Evolutionary conservation across 1,140 invertebrate species (phyloP).

Genomic region (Acromyrmex heyeri): DNA sequence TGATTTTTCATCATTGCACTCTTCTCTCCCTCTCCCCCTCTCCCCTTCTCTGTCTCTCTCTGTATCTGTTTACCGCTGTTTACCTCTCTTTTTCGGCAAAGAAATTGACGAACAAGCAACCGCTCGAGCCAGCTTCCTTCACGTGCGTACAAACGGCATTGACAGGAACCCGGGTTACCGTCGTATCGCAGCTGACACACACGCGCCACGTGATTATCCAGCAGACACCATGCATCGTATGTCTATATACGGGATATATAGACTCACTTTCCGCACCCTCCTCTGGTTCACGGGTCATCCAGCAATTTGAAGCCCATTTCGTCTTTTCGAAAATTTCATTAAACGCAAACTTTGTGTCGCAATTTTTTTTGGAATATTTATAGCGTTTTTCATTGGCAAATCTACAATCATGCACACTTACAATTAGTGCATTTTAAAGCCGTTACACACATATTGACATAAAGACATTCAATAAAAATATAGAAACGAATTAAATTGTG

Average conservation of each 20-base stretch:
- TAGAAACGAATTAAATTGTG: too few species aligned
- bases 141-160: conserved; percentile 49
- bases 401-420: too few species aligned
- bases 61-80: background rate
- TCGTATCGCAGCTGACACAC: conserved; percentile 81
- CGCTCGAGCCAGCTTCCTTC: conserved; percentile 64
- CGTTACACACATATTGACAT: too few species aligned
- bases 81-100: conserved; percentile 33
- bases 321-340: background rate
- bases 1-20: conserved; percentile 15
- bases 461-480: too few species aligned
- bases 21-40: background rate
- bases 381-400: too few species aligned
- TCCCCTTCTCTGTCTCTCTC: background rate
- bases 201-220: conserved; percentile 79
- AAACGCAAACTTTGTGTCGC: background rate
- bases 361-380: conserved; percentile 1
- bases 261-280: background rate
- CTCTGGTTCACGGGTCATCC: background rate
- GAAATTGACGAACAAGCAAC: conserved; percentile 68
- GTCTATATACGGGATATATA: conserved; percentile 16
- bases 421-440: too few species aligned
- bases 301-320: background rate
- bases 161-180: conserved; percentile 59
- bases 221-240: conserved; percentile 54